Base-by-base conservation (phyloP, 1,140 invertebrate genomes). In the Danaus plexippus region DNA sequence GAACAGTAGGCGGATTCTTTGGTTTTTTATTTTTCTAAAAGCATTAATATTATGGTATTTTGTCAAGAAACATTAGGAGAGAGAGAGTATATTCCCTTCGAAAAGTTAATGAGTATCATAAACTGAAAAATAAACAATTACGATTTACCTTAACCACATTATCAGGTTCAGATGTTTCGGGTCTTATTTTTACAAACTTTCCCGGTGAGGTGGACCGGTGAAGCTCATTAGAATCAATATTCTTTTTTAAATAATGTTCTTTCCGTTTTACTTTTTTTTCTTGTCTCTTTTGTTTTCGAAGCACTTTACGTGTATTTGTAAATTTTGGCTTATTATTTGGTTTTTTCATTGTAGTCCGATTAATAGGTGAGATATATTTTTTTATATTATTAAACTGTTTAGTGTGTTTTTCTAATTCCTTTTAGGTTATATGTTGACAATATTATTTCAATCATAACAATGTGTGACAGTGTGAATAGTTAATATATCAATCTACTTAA, bases 211-310 rank as follows among this genome's bases (percentile, higher is more conserved):
- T 59, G 10, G 60, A 60, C 40, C 48, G 22, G 18, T 71, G 22
- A 6, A 32, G 2, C 22, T 32, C 47, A 12, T 53, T 51, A 42
- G 56, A 42, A 3, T 59, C 54, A 57, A 47, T 70, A 64, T 77
- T 83, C 64, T 84, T 80, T 54, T 82, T 85, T 7, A 71, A 58
- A 66, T 81, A 84, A 47, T 84, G 80, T 50, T 84, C 78, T 54
- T 75, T 67, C 6, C 77, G 71, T 40, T 84, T 69, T 51, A 72
- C 49, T 49, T 86, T 86, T 52, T 86, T 86, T 43, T 75, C 66
- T 18, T 73, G 73, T 40, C 83, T 67, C 52, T 86, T 81, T 56
- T 84, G 71, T 61, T 84, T 84, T 9, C 83, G 73, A 18, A 77
- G 18, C 12, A 64, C 64, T 72, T 86, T 84, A 40, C 83, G 66